These are phyloP conservation scores for Bujurquina vittata DNA, from an alignment of 2,113 vertebrate genomes.

Conservation along the genomic window DNA sequence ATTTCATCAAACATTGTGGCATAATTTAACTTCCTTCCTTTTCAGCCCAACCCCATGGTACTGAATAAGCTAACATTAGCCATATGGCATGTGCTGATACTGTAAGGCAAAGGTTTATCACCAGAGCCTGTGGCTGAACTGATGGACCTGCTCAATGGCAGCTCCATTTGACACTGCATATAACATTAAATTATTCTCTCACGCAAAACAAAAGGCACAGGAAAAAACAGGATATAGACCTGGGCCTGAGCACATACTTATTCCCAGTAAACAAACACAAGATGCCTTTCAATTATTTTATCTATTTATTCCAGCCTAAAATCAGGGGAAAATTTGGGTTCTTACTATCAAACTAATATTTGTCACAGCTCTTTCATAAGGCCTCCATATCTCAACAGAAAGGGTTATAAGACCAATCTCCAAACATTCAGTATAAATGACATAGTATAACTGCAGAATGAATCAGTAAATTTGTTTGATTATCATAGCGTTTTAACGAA, in stretches of 20 bases:
- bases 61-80: conserved; percentile 32
- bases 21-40: conserved; percentile 15
- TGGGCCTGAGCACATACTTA: too few species aligned
- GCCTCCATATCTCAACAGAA: not conserved
- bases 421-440: not conserved
- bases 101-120: not conserved
- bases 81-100: conserved; percentile 49
- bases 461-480: not conserved
- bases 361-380: not conserved
- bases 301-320: not conserved
- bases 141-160: not conserved
- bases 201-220: not conserved
- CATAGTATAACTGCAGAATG: not conserved
- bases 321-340: not conserved
- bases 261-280: not conserved
- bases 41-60: not conserved
- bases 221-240: too few species aligned
- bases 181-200: not conserved
- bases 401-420: too few species aligned
- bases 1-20: not conserved
- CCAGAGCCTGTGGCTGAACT: not conserved
- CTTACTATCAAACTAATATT: not conserved
- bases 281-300: not conserved
- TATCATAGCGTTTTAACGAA: not conserved
- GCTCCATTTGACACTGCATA: not conserved